Evolutionary conservation across 92 coral and sea anemone genomes (phyloP), one percentile per base, ranked within the genome.

Genomic region (Parazoanthus atlanticus): DNA sequence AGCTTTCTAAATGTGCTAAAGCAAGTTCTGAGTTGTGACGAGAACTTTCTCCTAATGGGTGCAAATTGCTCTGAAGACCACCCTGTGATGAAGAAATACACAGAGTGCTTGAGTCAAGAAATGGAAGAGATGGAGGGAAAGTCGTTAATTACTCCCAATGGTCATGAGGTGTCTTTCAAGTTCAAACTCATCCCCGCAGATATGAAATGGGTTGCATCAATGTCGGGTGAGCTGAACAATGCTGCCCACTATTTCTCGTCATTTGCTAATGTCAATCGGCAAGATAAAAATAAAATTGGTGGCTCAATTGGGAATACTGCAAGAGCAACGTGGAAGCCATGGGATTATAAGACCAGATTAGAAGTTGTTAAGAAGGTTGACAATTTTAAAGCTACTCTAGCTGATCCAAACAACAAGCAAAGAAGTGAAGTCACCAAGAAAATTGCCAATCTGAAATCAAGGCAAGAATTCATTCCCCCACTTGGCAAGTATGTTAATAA

Each of bases 181-280:
- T 89, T 94, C 31, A 1, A 90, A 65, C 79, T 94, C 0, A 84
- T 94, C 47, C 94, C 93, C 8, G 70, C 85, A 26, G 96, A 92
- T 66, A 86, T 79, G 94, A 85, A 92, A 28, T 94, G 96, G 96
- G 91, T 88, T n/a, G 86, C 94, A 25, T 74, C 91, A 5, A 88
- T 88, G 91, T 88, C 92, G 9, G 93, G 96, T 0, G 94, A 92
- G 81, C 92, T 92, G 0, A 81, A 86, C 76, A 94, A 92, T 74
- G 72, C 81, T 73, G 93, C 96, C 41, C 38, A 33, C 3, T 85
- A 88, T 74, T 94, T 94, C 69, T 94, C 96, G 6, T 77, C 93
- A 0, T 94, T 94, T 89, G 94, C 94, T 7, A 78, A 90, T 94
- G 94, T 90, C 0, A 87, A 65, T 61, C 88, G 90, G 43, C 19